Base-by-base conservation (phyloP, 2,113 vertebrate genomes). In the Triplophysa tibetana region DNA sequence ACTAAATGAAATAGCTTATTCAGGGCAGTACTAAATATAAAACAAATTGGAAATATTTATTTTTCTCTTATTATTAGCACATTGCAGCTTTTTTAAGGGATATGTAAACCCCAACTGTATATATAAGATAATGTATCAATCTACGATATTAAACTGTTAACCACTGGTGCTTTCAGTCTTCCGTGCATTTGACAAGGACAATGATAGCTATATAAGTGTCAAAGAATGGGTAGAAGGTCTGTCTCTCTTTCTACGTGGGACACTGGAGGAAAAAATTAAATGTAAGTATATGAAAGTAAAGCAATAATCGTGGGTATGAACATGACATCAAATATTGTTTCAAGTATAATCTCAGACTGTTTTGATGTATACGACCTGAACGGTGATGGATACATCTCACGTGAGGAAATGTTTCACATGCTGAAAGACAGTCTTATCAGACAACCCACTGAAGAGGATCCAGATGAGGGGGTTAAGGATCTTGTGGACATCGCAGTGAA, bases 381-480 rank as follows among this genome's bases (percentile, higher is more conserved):
- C 52, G 90, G 93, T 11, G 95, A 98, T 73, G 91, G 94, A 68
- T 95, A 91, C 89, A 95, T 99, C 89, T 93, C 96, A 4, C 92
- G 90, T 75, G 96, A 99, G 21, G 96, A 99, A 90, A 96, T 98
- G 92, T 95, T 97, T 82, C 95, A 94, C 76, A 93, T 98, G 95
- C 86, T 98, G 85, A 96, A 97, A 83, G 91, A 95, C 87, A 95
- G 96, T 86, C 92, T 98, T 75, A 88, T 93, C 66, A 92, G 92
- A 73, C 95, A 94, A 78, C 92, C 94, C 2, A 89, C 91, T 2
- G 97, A 98, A 83, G 96, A 99, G 81, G 96, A 98, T 82, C 93
- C 95, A 4, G 95, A 96, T 7, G 96, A 99, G 82, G 95, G 93
- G 56, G 85, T 97, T 83, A 98, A 96, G 89, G 96, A 98, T 84